These are phyloP conservation scores for Hipposideros armiger DNA, from an alignment of 2,113 vertebrate genomes.

Conservation along the genomic window DNA sequence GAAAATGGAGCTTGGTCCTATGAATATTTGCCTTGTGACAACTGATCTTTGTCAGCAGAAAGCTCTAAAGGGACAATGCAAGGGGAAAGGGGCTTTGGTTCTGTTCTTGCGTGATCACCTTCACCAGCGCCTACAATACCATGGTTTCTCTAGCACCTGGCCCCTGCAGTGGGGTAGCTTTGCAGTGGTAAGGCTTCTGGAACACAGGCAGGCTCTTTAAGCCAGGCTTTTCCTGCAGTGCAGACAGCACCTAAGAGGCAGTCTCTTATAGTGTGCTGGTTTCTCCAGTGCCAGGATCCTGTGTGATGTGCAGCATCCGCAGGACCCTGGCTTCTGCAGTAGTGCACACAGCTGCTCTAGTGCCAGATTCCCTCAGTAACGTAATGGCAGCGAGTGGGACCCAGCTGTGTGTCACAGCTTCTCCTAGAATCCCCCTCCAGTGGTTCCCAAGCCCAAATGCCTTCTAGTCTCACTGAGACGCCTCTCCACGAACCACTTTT, in stretches of 20 bases:
- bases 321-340: too few relatives aligned
- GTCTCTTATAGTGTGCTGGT: rapidly evolving
- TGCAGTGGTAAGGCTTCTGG: background rate
- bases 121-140: background rate
- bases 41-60: background rate
- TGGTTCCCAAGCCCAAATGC: background rate
- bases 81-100: background rate
- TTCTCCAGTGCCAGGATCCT: background rate
- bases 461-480: background rate
- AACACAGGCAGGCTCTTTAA: too few relatives aligned
- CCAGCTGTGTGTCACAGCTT: background rate
- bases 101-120: background rate
- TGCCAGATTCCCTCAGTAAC: background rate
- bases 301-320: background rate
- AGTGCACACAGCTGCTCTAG: too few relatives aligned
- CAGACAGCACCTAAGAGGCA: background rate
- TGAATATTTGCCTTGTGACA: background rate
- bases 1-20: background rate
- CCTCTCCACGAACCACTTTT: background rate
- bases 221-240: background rate
- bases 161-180: background rate
- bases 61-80: background rate
- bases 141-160: background rate
- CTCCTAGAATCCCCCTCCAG: background rate
- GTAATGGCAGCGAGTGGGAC: too few relatives aligned